Evolutionary conservation across 2,797 vertebrate genomes (phyloP), one percentile per base, ranked within the genome.

Genomic region (Tauraco hartlaubi): DNA sequence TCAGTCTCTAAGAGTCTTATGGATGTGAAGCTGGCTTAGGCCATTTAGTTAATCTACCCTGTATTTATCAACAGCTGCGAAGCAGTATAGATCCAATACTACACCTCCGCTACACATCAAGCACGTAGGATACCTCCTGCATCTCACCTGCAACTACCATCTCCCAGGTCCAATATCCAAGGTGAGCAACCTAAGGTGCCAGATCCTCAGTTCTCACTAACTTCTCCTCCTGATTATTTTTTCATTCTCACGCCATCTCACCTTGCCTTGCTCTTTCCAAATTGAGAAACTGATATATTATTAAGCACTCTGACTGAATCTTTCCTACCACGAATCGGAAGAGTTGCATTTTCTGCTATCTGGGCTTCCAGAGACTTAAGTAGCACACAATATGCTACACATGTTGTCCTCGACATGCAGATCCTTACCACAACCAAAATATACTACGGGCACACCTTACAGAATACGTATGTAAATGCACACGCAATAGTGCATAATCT

Each of bases 391-490:
- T 31, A 61, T 1, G 6, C 35, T 41, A 61, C 31, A 39, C 23
- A 37, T 8, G 1, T 44, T 44, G 25, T 49, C 35, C 55, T 44
- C 9, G 0, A 49, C 31, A 22, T 18, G 7, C 49, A 49, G 9
- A 31, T 64, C 44, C 48, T 43, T 55, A 18, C 31, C 49, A 49
- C 62, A 26, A 51, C 49, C 46, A 46, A 31, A 61, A 49, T 0
- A 20, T 16, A 35, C 66, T 26, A 15, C 6, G 6, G 39, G 18
- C 26, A 84, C 25, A 48, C 18, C 31, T 78, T 35, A 41, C 29
- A 28, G 33, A n/a, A 6, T 5, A 33, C 0, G 1, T 26, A 9
- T 19, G 20, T 35, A 39, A 64, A 17, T 11, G 11, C 31, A 9
- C 7, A 44, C 22, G 11, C 20, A 51, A 23, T 5, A 49, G 49